Evolutionary conservation across 1,140 invertebrate genomes (phyloP), one percentile per base, ranked within the genome.

Genomic region (Adelges cooleyi): DNA sequence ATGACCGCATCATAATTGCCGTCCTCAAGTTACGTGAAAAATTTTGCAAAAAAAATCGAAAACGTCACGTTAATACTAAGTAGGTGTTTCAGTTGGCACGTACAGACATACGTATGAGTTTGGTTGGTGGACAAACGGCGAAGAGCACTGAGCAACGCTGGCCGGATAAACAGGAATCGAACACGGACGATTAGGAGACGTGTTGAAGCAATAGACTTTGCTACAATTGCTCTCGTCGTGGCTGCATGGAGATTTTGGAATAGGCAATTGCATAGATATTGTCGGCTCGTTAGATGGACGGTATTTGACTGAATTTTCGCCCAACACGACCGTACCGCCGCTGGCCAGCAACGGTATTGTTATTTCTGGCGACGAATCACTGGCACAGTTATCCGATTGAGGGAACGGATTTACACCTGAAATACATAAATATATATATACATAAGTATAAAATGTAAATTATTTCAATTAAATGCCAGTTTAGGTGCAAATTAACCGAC

Each of bases 161-260:
- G 9, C 9, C 1, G 15, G 17, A 20, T 3, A 3, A 18, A 33
- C 2, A 6, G 46, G 29, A 22, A 29, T 46, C n/a, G 66, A 68
- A 51, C 49, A 68, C 11, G 50, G 44, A 20, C 22, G 27, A 13
- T 51, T 18, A 13, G 54, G 29, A 6, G 29, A 33, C 5, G 29
- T 33, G 11, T 33, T 33, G 11, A 33, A 33, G 11, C 29, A 33
- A 33, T 33, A 40, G 0, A 1, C 4, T 10, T 36, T 11, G 36
- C 2, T 22, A 27, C 33, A 51, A n/a, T 27, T 67, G 20, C 50
- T 46, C 17, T 56, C 22, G 11, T 68, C 54, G 25, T 53, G 54
- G 25, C 53, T 67, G 44, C 66, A 54, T 20, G 49, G 9, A 1
- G 54, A 52, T 42, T 53, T 25, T 44, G 65, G 20, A 17, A 42